Percentiles rank a stretch among this genome's conserved stretches.
Conservation (phyloP, 2,888 invertebrate species). For the Cyclophora albipunctata region DNA sequence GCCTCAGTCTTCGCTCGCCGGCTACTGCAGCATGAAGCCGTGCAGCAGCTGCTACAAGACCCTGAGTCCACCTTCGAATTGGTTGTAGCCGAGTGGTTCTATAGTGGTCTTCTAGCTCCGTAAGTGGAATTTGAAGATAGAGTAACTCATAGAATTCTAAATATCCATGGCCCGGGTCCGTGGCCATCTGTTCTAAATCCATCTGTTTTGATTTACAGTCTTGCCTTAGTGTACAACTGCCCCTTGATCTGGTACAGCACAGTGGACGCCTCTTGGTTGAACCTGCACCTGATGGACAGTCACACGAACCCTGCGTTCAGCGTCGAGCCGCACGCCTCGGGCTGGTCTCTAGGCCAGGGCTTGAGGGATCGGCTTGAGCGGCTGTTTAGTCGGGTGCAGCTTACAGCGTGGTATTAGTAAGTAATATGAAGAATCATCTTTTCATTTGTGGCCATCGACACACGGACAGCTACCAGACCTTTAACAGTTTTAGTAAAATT, state of each 20-base stretch:
- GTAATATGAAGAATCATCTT: constrained; percentile 18
- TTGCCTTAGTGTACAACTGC: constrained; percentile 39
- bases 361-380: constrained; percentile 26
- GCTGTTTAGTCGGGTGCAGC: constrained; percentile 31
- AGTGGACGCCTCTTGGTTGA: constrained; percentile 36
- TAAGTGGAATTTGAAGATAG: constrained; percentile 22
- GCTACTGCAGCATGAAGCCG: constrained; percentile 31
- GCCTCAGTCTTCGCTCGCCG: constrained; percentile 26
- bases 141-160: too few species aligned
- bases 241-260: constrained; percentile 46
- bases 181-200: too few species aligned
- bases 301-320: constrained; percentile 30
- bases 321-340: constrained; percentile 22
- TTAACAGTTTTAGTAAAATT: too few species aligned
- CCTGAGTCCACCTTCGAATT: constrained; percentile 27
- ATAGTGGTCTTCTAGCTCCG: constrained; percentile 44
- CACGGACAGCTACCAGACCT: too few species aligned
- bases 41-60: constrained; percentile 32
- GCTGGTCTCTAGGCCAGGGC: constrained; percentile 15
- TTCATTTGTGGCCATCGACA: not conserved
- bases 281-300: constrained; percentile 35
- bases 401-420: constrained; percentile 34
- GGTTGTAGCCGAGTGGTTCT: constrained; percentile 46
- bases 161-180: too few species aligned
- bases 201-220: constrained; percentile 15